Evolutionary conservation across 1,140 invertebrate species (phyloP).

Genomic region (Bombus haemorrhoidalis): DNA sequence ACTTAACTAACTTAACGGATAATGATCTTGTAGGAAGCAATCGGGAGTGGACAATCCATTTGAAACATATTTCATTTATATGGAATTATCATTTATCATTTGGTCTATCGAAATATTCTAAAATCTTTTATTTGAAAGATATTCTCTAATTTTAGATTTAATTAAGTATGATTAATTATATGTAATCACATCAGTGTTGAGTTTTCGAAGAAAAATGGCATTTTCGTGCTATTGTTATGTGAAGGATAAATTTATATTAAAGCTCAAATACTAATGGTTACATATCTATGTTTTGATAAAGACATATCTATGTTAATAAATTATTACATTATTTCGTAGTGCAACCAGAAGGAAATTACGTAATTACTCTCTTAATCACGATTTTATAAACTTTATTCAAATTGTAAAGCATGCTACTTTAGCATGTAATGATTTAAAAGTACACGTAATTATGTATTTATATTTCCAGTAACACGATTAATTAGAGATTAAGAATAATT

Average conservation of each 20-base stretch:
- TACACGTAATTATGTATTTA: background rate
- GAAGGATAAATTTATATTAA: background rate
- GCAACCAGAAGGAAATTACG: background rate
- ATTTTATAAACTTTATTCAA: background rate
- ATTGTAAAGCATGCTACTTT: too few relatives aligned
- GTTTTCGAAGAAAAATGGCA: background rate
- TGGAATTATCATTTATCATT: background rate
- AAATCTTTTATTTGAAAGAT: background rate
- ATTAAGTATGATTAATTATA: background rate
- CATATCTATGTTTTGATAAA: background rate
- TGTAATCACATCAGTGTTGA: background rate
- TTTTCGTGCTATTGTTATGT: background rate
- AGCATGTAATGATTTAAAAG: too few relatives aligned
- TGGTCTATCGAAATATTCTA: background rate
- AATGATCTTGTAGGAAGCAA: background rate
- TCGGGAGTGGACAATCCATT: background rate
- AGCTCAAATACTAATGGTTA: background rate
- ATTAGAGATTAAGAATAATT: background rate
- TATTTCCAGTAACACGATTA: too few relatives aligned
- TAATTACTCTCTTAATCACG: background rate
- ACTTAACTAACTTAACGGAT: background rate
- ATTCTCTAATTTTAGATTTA: background rate
- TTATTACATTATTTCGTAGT: background rate
- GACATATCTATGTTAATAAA: background rate
- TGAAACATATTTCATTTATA: background rate